These are phyloP conservation scores for Caenorhabditis japonica DNA, from an alignment of 2,888 invertebrate genomes.

Conservation along the genomic window DNA sequence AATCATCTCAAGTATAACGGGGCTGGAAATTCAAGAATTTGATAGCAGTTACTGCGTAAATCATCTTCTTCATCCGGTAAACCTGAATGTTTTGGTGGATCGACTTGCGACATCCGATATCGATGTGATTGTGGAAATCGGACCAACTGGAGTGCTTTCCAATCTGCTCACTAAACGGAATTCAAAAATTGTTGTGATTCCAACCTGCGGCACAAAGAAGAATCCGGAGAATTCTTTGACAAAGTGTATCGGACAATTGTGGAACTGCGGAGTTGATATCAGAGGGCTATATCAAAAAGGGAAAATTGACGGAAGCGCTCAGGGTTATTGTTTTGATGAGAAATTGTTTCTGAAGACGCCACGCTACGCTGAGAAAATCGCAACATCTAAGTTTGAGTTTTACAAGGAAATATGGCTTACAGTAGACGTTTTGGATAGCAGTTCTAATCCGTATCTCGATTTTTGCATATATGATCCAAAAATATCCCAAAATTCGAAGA, in stretches of 20 bases:
- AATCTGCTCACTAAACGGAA: slow-evolving; percentile 53
- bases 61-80: slow-evolving; percentile 64
- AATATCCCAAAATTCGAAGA: too few species aligned
- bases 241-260: slow-evolving; percentile 55
- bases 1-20: slow-evolving; percentile 69
- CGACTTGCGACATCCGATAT: slow-evolving; percentile 46
- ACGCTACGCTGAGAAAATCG: too few species aligned
- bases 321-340: slow-evolving; percentile 60
- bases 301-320: slow-evolving; percentile 30
- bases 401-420: neutral
- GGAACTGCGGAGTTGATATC: slow-evolving; percentile 58
- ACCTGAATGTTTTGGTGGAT: slow-evolving; percentile 60
- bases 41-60: slow-evolving; percentile 56
- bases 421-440: neutral
- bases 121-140: slow-evolving; percentile 67
- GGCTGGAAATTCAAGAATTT: slow-evolving; percentile 31
- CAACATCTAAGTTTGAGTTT: neutral
- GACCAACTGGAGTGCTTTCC: slow-evolving; percentile 68
- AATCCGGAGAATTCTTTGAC: slow-evolving; percentile 28
- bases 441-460: too few species aligned
- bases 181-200: slow-evolving; percentile 42
- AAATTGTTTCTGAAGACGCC: slow-evolving; percentile 2
- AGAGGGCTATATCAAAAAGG: neutral
- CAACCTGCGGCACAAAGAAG: slow-evolving; percentile 55
- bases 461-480: too few species aligned